A percentile compares a stretch with the other conserved stretches of the same genome.
These are phyloP conservation scores for Drosophila infuscata DNA, from an alignment of 2,888 invertebrate species.

Conservation along the genomic window DNA sequence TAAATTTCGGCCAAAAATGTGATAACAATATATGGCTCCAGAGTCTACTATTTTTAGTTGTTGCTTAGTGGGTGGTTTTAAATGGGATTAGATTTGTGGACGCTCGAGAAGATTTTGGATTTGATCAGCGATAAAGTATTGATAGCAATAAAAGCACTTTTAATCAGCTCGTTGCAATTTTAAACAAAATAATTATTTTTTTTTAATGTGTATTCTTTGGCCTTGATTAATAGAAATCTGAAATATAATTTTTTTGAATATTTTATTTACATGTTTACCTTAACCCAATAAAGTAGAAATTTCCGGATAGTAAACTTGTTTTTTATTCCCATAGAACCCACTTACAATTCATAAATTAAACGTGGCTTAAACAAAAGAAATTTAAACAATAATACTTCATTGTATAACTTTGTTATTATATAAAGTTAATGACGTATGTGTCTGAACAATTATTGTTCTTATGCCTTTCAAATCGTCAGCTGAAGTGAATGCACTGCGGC, in stretches of 20 bases:
- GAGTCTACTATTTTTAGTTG: neutral
- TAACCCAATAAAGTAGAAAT: neutral
- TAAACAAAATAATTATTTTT: neutral
- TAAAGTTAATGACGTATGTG: conserved; percentile 2
- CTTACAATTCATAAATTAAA: neutral
- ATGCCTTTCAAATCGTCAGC: neutral
- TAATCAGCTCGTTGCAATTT: neutral
- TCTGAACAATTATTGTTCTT: neutral
- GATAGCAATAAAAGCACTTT: neutral
- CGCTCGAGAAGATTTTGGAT: neutral
- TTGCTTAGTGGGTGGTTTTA: neutral
- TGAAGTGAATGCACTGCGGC: neutral
- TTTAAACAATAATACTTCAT: neutral
- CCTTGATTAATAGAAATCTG: neutral
- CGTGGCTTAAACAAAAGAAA: neutral
- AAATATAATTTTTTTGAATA: neutral
- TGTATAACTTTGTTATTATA: neutral
- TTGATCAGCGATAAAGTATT: too few relatives aligned
- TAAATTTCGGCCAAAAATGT: neutral
- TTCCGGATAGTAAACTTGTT: neutral
- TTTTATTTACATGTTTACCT: neutral
- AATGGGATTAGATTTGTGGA: neutral
- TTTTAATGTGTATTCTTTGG: too few relatives aligned
- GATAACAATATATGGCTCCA: conserved; percentile 16
- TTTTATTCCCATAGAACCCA: neutral